These are phyloP conservation scores for Nasonia oneida DNA, from an alignment of 2,888 invertebrate genomes.

Conservation along the genomic window DNA sequence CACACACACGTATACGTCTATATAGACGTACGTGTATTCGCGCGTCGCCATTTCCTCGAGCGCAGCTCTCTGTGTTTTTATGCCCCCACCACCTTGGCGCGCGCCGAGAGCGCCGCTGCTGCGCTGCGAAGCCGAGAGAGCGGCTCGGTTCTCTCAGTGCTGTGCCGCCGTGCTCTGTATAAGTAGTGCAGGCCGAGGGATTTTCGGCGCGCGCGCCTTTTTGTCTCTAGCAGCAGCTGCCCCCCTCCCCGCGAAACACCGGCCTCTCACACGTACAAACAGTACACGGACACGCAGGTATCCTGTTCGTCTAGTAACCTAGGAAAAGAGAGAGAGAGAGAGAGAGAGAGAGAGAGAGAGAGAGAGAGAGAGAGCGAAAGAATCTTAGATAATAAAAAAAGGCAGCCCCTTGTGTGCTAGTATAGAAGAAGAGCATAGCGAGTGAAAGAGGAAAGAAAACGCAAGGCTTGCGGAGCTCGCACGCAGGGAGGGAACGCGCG, in stretches of 20 bases:
- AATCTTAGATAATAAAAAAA: too few relatives aligned
- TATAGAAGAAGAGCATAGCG: neutral
- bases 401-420: neutral
- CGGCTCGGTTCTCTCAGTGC: neutral
- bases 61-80: slow-evolving; percentile 27
- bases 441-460: neutral
- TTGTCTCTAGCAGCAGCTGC: neutral
- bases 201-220: slow-evolving; percentile 14
- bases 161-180: slow-evolving; percentile 24
- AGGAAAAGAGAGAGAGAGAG: neutral
- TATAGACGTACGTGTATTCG: slow-evolving; percentile 16
- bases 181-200: slow-evolving; percentile 11
- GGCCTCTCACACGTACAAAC: neutral
- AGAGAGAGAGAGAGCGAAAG: neutral
- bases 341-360: neutral
- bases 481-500: neutral
- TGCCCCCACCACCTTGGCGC: neutral
- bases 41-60: slow-evolving; percentile 57
- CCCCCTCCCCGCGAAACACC: neutral
- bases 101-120: slow-evolving; percentile 13
- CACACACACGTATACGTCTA: neutral
- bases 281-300: neutral
- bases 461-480: neutral
- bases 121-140: neutral
- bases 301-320: neutral